Conservation (phyloP, 1,140 invertebrate species). For the Trichomalopsis sarcophagae region DNA sequence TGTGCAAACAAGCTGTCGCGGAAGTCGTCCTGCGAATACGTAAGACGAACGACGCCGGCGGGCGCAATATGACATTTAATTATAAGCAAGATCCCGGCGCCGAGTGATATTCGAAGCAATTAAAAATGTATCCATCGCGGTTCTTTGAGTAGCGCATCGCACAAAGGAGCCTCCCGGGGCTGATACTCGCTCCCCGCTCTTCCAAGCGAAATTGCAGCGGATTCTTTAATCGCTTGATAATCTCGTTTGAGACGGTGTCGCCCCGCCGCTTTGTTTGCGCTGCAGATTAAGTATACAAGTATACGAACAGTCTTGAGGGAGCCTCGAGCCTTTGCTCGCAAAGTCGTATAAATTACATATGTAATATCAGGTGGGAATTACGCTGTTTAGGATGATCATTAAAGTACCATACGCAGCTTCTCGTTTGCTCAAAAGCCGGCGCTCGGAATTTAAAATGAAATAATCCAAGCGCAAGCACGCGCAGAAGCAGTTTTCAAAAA, state of each 20-base stretch:
- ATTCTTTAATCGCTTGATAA: constrained; percentile 73
- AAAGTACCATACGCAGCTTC: too few relatives aligned
- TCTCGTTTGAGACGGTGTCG: constrained; percentile 66
- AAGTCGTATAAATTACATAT: neutral
- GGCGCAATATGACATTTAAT: constrained; percentile 74
- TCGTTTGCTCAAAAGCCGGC: too few relatives aligned
- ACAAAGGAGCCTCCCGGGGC: constrained; percentile 71
- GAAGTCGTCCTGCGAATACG: neutral
- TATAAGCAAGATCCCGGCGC: constrained; percentile 66
- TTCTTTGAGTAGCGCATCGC: constrained; percentile 69
- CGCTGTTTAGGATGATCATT: too few relatives aligned
- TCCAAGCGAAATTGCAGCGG: constrained; percentile 60
- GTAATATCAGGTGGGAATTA: too few relatives aligned
- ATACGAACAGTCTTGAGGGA: constrained; percentile 60
- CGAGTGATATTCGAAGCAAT: constrained; percentile 73
- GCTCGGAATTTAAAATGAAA: too few relatives aligned
- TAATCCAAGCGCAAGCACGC: neutral
- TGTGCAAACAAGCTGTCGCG: neutral
- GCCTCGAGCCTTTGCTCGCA: neutral
- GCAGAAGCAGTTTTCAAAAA: constrained; percentile 19
- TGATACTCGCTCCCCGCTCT: constrained; percentile 64
- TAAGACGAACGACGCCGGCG: constrained; percentile 44
- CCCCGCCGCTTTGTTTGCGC: constrained; percentile 62
- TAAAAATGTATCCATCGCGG: constrained; percentile 75
- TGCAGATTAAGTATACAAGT: constrained; percentile 54